A percentile compares a stretch with the other conserved stretches of the same genome.
These are phyloP conservation scores for Anhinga rufa DNA, from an alignment of 2,113 vertebrate species.

Conservation along the genomic window DNA sequence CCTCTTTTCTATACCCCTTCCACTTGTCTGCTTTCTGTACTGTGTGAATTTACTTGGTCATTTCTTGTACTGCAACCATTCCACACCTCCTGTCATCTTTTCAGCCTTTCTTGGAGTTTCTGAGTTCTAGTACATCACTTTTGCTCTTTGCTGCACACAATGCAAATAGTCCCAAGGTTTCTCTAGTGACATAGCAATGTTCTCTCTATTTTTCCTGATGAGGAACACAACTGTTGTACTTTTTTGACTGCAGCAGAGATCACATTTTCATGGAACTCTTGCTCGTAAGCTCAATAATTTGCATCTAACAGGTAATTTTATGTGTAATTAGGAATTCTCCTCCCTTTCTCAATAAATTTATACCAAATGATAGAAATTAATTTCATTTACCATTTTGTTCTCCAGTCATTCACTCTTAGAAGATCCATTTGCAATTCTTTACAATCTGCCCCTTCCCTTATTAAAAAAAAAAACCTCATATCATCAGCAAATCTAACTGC, in stretches of 20 bases:
- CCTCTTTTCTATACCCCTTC: background rate
- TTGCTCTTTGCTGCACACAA: background rate
- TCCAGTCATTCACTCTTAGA: background rate
- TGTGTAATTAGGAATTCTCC: background rate
- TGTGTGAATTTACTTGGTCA: background rate
- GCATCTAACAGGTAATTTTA: background rate
- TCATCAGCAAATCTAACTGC: background rate
- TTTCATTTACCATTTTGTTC: background rate
- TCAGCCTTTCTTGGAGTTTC: background rate
- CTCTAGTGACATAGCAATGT: background rate
- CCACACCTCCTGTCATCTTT: background rate
- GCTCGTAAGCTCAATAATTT: background rate
- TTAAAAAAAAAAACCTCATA: background rate
- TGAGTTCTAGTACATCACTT: background rate
- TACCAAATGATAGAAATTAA: background rate
- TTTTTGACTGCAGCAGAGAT: background rate
- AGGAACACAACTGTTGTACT: background rate
- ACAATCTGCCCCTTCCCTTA: background rate
- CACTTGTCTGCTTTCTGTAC: background rate
- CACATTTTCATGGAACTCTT: background rate
- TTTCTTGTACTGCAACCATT: background rate
- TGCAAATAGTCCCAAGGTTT: background rate
- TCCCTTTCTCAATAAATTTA: background rate
- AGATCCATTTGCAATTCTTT: background rate
- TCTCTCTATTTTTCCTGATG: background rate